Conservation (phyloP, 1,140 invertebrate genomes). For the Heliconius congener region DNA sequence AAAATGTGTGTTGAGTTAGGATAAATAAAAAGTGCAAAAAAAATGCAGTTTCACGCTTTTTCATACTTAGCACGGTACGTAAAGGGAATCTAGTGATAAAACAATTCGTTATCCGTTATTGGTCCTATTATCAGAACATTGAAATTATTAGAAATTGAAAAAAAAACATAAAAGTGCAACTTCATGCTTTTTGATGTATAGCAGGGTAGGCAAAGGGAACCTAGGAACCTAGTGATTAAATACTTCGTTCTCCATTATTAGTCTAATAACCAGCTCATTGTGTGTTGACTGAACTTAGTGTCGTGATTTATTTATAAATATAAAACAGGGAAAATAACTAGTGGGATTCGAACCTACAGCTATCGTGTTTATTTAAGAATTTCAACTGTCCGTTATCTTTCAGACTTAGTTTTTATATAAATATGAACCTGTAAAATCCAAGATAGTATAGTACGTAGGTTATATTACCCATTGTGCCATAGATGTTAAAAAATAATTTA, state of each 20-base stretch:
- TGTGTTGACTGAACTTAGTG: not conserved
- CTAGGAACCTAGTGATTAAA: too few relatives aligned
- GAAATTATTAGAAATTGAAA: not conserved
- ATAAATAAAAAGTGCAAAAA: not conserved
- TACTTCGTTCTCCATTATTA: too few relatives aligned
- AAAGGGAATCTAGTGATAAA: too few relatives aligned
- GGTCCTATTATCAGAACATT: too few relatives aligned
- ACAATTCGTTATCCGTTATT: too few relatives aligned
- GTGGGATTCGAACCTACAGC: not conserved
- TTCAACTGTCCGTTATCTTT: too few relatives aligned
- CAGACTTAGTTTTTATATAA: too few relatives aligned
- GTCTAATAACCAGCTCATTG: too few relatives aligned
- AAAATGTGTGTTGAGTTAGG: slow-evolving; percentile 15
- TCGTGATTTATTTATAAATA: not conserved
- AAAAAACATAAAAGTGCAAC: not conserved
- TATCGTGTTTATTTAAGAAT: too few relatives aligned
- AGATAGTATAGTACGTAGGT: too few relatives aligned
- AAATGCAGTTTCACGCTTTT: not conserved
- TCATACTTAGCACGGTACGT: not conserved
- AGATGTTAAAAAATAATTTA: not conserved
- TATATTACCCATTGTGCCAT: not conserved
- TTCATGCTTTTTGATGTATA: not conserved
- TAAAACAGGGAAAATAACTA: not conserved
- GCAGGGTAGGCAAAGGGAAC: too few relatives aligned
- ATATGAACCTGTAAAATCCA: too few relatives aligned